Base-by-base conservation (phyloP, 2,113 vertebrate species). In the Kryptolebias marmoratus region DNA sequence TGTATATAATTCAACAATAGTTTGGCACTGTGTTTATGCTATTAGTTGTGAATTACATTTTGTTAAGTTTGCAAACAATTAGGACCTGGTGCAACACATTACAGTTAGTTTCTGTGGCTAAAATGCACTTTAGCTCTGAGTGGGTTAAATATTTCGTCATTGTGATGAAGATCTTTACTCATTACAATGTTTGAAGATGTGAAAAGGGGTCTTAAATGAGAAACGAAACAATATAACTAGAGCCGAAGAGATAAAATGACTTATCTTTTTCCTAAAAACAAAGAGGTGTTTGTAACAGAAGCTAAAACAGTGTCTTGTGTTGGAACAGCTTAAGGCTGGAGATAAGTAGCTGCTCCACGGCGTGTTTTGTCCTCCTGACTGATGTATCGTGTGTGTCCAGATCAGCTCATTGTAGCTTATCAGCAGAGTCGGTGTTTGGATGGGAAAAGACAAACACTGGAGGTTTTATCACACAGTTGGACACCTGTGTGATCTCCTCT, bases 401-500 rank as follows among this genome's bases (percentile, higher is more conserved):
- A 32, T 45, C 30, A 31, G 39, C 39, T 31, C 22, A 18, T 49
- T 30, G 36, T 67, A 27, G 49, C 15, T 62, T 58, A 61, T 79
- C 59, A 64, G 53, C 16, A 13, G 15, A 22, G 27, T 2, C 62
- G 28, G 42, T 27, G 71, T 64, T 71, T 64, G 47, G 28, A 11
- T 54, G 32, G 55, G n/a, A 55, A 52, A 15, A 80, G 8, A 58
- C 42, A 47, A 31, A 12, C 30, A 11, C 27, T 50, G 30, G 48
- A 28, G 18, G 49, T 42, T 65, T 65, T 42, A 65, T 53, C 49
- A 16, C 48, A 59, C 53, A 42, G 36, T 36, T 12, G n/a, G 48
- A 36, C 22, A 12, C 28, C 16, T 58, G 39, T 65, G 14, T 28
- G 49, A 44, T 55, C 53, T 62, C 62, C 16, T 64, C 16, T 22